These are phyloP conservation scores for Gracilinanus agilis DNA, from an alignment of 2,113 vertebrate genomes.

Conservation along the genomic window DNA sequence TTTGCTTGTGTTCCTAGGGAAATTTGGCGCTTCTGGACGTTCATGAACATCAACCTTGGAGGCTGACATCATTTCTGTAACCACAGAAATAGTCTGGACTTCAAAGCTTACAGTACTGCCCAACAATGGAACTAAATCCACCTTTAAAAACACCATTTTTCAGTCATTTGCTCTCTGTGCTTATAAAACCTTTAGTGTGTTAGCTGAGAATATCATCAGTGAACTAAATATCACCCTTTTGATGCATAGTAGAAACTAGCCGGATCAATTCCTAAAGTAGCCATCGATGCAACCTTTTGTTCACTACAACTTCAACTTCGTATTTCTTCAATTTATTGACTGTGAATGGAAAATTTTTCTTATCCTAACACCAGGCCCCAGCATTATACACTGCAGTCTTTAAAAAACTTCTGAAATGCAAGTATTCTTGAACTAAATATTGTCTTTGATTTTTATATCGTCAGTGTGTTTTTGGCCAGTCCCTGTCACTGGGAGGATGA, in stretches of 20 bases:
- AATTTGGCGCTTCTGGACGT: slow-evolving; percentile 39
- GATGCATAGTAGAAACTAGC: slow-evolving; percentile 1
- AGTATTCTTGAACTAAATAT: neutral
- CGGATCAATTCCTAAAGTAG: neutral
- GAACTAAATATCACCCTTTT: slow-evolving; percentile 1
- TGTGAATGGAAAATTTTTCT: neutral
- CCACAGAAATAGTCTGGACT: slow-evolving; percentile 3
- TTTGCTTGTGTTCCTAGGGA: slow-evolving; percentile 23
- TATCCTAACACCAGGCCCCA: neutral
- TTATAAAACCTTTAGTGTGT: slow-evolving; percentile 2
- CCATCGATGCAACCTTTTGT: neutral
- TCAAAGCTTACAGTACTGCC: slow-evolving; percentile 7
- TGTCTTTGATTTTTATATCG: slow-evolving; percentile 9
- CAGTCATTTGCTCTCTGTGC: slow-evolving; percentile 3
- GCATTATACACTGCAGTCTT: slow-evolving; percentile 4
- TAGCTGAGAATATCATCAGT: neutral
- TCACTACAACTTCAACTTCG: slow-evolving; percentile 3
- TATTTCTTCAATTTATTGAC: slow-evolving; percentile 9
- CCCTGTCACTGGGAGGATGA: neutral
- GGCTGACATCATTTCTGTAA: slow-evolving; percentile 28
- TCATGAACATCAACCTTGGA: slow-evolving; percentile 27
- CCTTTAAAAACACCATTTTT: slow-evolving; percentile 6
- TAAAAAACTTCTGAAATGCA: neutral
- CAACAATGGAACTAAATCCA: slow-evolving; percentile 5
- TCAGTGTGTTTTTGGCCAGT: slow-evolving; percentile 4